Evolutionary conservation across 2,888 invertebrate species (phyloP).

Genomic region (Drosophila birchii): DNA sequence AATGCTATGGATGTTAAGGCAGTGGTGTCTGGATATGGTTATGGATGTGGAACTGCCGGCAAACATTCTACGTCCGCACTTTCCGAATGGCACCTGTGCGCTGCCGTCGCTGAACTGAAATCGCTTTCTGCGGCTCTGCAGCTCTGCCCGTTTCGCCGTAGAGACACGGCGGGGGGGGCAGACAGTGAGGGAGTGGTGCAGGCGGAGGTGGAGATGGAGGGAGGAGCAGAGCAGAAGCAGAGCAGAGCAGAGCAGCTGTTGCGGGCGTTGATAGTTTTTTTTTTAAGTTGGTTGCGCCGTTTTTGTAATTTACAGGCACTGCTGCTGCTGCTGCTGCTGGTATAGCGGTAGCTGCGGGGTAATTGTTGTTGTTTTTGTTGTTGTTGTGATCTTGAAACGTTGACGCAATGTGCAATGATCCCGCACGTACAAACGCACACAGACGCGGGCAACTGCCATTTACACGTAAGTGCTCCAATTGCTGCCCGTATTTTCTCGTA

Average conservation of each 20-base stretch:
- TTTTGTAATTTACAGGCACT: constrained; percentile 54
- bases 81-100: constrained; percentile 79
- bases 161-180: constrained; percentile 4
- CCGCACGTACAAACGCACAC: constrained; percentile 58
- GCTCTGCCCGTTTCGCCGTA: constrained; percentile 26
- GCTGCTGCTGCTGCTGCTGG: constrained; percentile 19
- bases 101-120: constrained; percentile 75
- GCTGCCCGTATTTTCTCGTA: constrained; percentile 20
- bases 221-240: not conserved
- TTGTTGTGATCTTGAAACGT: constrained; percentile 75
- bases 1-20: not conserved
- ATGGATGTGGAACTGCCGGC: constrained; percentile 25
- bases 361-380: constrained; percentile 15
- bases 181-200: not conserved
- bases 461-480: constrained; percentile 35
- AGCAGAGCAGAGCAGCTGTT: constrained; percentile 30
- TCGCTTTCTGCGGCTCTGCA: constrained; percentile 46
- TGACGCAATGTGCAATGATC: constrained; percentile 80
- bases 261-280: constrained; percentile 41
- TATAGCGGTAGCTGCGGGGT: constrained; percentile 41
- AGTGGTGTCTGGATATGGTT: not conserved
- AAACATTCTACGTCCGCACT: constrained; percentile 66
- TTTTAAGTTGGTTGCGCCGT: constrained; percentile 27
- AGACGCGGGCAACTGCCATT: constrained; percentile 14
- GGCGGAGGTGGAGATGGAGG: not conserved